These are phyloP conservation scores for Chlorodrepanis virens DNA, from an alignment of 2,113 vertebrate genomes.

Conservation along the genomic window DNA sequence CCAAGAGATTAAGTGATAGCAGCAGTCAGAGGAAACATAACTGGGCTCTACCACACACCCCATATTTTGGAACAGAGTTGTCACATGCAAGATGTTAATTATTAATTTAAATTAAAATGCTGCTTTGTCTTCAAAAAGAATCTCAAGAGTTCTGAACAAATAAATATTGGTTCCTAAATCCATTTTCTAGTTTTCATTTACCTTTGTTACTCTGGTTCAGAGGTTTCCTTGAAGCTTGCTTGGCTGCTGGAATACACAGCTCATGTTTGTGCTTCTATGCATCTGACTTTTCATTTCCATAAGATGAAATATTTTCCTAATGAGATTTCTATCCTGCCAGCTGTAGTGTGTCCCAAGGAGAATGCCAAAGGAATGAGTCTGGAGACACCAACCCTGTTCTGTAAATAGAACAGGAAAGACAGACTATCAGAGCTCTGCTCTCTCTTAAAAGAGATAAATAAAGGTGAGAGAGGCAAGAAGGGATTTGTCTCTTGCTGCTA, in stretches of 20 bases:
- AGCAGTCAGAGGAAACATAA: neutral
- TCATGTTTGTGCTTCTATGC: neutral
- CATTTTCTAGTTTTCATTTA: neutral
- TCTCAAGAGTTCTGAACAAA: neutral
- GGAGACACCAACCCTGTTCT: neutral
- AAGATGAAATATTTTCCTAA: neutral
- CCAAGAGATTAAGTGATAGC: neutral
- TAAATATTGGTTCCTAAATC: neutral
- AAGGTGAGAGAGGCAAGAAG: neutral
- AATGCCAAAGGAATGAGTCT: neutral
- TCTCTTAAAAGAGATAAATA: neutral
- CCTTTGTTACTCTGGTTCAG: neutral
- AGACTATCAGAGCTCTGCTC: neutral
- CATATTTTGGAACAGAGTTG: neutral
- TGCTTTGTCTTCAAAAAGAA: neutral
- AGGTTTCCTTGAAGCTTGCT: neutral
- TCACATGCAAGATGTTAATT: neutral
- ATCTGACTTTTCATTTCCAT: neutral
- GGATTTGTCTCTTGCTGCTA: neutral
- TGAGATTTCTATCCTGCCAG: neutral
- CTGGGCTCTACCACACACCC: neutral
- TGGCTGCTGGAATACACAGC: neutral
- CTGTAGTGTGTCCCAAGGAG: neutral
- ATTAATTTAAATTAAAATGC: neutral
- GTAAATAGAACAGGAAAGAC: neutral